Evolutionary conservation across 2,113 vertebrate genomes (phyloP).

Genomic region (Nestor notabilis): DNA sequence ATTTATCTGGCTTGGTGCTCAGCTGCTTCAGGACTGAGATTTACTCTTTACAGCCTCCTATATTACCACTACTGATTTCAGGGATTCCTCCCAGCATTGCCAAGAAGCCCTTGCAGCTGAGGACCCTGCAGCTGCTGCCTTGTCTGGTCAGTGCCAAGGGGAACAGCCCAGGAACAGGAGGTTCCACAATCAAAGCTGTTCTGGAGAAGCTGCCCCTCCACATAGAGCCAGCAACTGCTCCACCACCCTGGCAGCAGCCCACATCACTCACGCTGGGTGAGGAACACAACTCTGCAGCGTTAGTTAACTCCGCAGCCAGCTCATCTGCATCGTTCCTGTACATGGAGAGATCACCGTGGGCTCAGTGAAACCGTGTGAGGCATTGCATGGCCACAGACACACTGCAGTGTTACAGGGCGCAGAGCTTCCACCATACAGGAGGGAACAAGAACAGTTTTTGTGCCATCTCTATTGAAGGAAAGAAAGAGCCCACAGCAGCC

Average conservation of each 20-base stretch:
- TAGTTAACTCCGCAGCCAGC: not conserved
- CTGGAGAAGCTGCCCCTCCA: not conserved
- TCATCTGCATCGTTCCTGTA: not conserved
- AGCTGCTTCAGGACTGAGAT: not conserved
- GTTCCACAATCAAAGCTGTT: not conserved
- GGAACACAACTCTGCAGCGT: not conserved
- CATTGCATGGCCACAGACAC: not conserved
- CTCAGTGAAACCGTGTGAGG: not conserved
- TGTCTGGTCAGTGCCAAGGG: accelerated
- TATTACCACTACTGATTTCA: accelerated
- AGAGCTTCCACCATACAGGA: not conserved
- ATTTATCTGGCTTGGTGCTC: not conserved
- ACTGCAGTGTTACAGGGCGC: not conserved
- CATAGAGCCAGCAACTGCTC: not conserved
- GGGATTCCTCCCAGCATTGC: not conserved
- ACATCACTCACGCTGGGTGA: not conserved
- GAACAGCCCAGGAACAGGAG: not conserved
- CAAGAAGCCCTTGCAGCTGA: not conserved
- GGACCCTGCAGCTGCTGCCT: not conserved
- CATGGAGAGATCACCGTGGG: accelerated
- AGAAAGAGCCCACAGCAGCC: not conserved
- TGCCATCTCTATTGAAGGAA: not conserved
- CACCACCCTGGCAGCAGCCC: not conserved
- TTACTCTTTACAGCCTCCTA: not conserved
- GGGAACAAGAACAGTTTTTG: not conserved